Base-by-base conservation (phyloP, 2,888 invertebrate genomes). In the Smittia sp. region DNA sequence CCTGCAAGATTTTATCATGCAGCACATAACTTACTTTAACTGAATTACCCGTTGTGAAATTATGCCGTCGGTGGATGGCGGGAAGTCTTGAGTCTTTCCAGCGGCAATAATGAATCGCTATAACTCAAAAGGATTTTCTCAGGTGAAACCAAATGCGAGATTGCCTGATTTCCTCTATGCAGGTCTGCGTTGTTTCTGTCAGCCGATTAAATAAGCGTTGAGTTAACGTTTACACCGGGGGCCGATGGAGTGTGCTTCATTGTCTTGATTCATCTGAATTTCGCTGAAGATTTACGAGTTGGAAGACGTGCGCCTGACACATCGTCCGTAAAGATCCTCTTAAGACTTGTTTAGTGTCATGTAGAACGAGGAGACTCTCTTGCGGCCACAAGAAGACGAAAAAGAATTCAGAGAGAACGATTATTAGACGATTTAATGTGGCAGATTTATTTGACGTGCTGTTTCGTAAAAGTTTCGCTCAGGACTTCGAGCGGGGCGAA, bases 341-440 rank as follows among this genome's bases (percentile, higher is more conserved):
- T 7, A 15, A 52, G 39, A 20, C 58, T 72, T 72, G 72, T 72
- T 72, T 72, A 62, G 20, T 32, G 72, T 72, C 39, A 54, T 20
- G 13, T 24, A 32, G 3, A 18, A 67, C 22, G 32, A 52, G 38
- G 20, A 38, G 58, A 24, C 24, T 63, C 25, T 69, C 13, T 11
- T 52, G 58, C 38, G 38, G 52, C 72, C 58, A 38, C 72, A 62
- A 63, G 18, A 18, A 18, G n/a, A 46, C 2, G 18, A 46, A 41
- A 46, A 41, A 65, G 9, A n/a, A 13, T 46, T n/a, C 11, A 46
- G 22, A 58, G 20, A 58, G 20, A 62, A 72, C 62, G 72, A 54
- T 72, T 72, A 72, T 62, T 62, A 72, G 72, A 72, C 62, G 32
- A 72, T 72, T 62, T 72, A 62, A 72, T 58, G 72, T 72, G 72